Conservation (phyloP, 2,797 vertebrate genomes). For the Chelonia mydas region DNA sequence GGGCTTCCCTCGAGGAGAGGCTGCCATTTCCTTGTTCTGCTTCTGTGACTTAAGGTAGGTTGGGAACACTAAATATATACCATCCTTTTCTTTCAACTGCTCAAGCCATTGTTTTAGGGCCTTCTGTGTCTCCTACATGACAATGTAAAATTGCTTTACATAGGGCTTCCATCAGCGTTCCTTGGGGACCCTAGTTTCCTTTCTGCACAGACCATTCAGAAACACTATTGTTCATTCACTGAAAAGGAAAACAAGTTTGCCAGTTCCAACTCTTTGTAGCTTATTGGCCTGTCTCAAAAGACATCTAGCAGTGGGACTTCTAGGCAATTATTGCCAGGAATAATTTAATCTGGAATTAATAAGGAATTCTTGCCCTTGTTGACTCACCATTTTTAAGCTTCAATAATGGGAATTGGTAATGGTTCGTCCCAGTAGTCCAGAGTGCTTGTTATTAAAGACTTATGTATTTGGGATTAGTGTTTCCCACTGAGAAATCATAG, state of each 20-base stretch:
- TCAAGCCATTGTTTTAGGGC: conserved; percentile 73
- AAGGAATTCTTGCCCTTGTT: conserved; percentile 18
- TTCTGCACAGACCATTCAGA: conserved; percentile 38
- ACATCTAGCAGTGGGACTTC: conserved; percentile 32
- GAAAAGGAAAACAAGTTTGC: conserved; percentile 32
- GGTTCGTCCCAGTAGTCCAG: conserved; percentile 69
- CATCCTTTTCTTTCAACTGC: conserved; percentile 74
- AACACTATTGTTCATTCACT: conserved; percentile 36
- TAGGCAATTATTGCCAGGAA: conserved; percentile 20
- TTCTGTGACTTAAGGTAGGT: conserved; percentile 10
- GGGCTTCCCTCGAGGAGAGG: neutral
- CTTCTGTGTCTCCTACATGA: conserved; percentile 71
- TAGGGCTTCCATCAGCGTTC: conserved; percentile 69
- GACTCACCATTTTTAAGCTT: neutral
- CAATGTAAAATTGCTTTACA: conserved; percentile 73
- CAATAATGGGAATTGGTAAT: neutral
- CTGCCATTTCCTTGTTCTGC: conserved; percentile 23
- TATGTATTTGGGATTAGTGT: conserved; percentile 58
- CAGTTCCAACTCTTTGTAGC: neutral
- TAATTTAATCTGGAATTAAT: conserved; percentile 29
- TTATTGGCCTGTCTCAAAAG: conserved; percentile 48
- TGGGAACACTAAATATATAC: conserved; percentile 68
- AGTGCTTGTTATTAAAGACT: conserved; percentile 60
- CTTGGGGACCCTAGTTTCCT: conserved; percentile 61
- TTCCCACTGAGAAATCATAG: conserved; percentile 46